Percentiles rank a stretch among this genome's conserved stretches.
phyloP scores from a whole-genome alignment of 2,888 invertebrate genomes.

The Rhogogaster chlorosoma region DNA sequence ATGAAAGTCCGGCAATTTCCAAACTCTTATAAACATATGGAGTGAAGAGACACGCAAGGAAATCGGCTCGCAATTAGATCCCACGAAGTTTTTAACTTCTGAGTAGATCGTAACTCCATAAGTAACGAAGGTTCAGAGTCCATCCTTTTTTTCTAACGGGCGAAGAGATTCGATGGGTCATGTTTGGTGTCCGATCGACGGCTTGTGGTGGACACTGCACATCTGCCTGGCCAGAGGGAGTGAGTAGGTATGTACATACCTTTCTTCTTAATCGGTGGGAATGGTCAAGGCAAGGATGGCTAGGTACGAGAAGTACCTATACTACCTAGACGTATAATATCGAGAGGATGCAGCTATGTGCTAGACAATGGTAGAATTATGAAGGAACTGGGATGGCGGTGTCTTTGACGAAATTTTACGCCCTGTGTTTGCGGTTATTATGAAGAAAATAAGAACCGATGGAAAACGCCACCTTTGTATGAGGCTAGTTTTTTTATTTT shows the following conservation, averaged over 20 bases:
- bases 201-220: constrained; percentile 67
- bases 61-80: not conserved
- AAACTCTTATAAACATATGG: not conserved
- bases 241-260: not conserved
- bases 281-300: constrained; percentile 23
- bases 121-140: constrained; percentile 65
- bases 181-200: constrained; percentile 54
- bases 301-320: not conserved
- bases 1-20: not conserved
- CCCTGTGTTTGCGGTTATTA: constrained; percentile 7
- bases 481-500: not conserved
- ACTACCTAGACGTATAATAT: not conserved
- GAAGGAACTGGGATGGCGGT: not conserved
- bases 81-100: not conserved
- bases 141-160: constrained; percentile 65
- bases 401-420: constrained; percentile 31
- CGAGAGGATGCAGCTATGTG: not conserved
- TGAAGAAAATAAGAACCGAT: not conserved
- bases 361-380: constrained; percentile 5
- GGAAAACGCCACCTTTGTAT: not conserved
- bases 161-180: not conserved
- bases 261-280: constrained; percentile 38
- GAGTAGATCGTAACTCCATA: constrained; percentile 52
- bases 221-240: constrained; percentile 61
- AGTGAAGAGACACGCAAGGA: not conserved